Evolutionary conservation across 2,888 invertebrate species (phyloP), one percentile per base, ranked within the genome.

Genomic region (Eurytoma adleriae): DNA sequence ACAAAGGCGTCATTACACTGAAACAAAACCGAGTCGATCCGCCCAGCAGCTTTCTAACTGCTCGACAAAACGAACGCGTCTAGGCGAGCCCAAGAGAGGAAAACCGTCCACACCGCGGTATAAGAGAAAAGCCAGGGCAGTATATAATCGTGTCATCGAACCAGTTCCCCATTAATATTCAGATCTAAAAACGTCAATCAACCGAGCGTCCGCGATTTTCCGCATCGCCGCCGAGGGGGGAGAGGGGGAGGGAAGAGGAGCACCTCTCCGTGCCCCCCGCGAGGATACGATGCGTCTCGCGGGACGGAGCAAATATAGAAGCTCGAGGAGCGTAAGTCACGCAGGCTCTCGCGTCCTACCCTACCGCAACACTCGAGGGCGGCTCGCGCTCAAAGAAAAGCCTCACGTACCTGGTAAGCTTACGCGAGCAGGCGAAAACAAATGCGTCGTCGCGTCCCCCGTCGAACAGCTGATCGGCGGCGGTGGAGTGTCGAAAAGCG

Each of bases 381-480:
- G 13, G 20, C 59, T 14, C 59, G n/a, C 18, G 18, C 18, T 62
- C 27, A 68, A 14, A 67, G 59, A 57, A 57, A 70, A 67, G 56
- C 20, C 59, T 73, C 64, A 79, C 79, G 64, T 74, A 79, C 79
- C 79, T 79, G 61, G 10, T 7, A 40, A 40, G 40, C 40, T 40
- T 40, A 20, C 13, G 59, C 16, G 24, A 20, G 3, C 59, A 54
- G 67, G 18, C 54, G 70, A 79, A 79, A 79, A 69, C 68, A 68
- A 68, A 76, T 48, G 69, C 62, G 57, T 61, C 77, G 76, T 73
- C 77, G 69, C 30, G 24, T 59, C 48, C 5, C 50, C 16, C 50
- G 14, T 56, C 18, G 61, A 71, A 70, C 75, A 75, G 80, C 80
- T 72, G 76, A 76, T 72, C 59, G 66, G 61, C 50, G 48, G 54